Percentiles rank a stretch among this genome's conserved stretches.
These are phyloP conservation scores for Caenorhabditis briggsae DNA, from an alignment of 1,140 invertebrate genomes.

Conservation along the genomic window DNA sequence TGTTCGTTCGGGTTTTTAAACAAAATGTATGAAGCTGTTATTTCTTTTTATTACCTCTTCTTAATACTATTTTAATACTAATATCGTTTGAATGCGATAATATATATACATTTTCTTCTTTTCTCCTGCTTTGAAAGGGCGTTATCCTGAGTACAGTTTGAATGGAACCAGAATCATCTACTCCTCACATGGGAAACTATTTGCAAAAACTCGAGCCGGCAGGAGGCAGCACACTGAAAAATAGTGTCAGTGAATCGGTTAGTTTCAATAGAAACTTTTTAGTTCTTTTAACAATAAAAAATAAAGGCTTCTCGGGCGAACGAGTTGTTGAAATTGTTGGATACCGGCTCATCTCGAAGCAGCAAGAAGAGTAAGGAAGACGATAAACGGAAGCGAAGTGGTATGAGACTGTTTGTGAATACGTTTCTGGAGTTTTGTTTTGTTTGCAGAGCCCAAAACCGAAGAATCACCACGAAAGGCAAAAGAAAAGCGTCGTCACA, in stretches of 20 bases:
- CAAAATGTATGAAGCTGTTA: not conserved
- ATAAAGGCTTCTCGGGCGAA: not conserved
- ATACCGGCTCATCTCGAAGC: not conserved
- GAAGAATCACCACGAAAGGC: not conserved
- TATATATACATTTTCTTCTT: not conserved
- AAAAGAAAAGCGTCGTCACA: not conserved
- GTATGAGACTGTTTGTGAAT: not conserved
- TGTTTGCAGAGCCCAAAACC: no score
- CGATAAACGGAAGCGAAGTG: not conserved
- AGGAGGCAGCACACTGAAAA: not conserved
- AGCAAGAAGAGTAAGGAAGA: not conserved
- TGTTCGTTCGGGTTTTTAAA: not conserved
- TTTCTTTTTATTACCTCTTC: not conserved
- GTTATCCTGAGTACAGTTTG: not conserved
- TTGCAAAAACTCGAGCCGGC: not conserved
- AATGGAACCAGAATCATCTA: conserved; percentile 1
- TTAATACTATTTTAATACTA: no score
- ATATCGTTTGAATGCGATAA: not conserved
- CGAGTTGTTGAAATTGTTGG: no score
- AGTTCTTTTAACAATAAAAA: not conserved
- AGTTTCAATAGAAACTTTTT: not conserved
- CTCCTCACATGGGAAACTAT: not conserved
- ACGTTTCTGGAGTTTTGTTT: not conserved
- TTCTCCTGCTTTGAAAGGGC: not conserved
- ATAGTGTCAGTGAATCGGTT: not conserved